phyloP scores from a whole-genome alignment of 2,113 vertebrate genomes.

The Choloepus hoffmanni region DNA sequence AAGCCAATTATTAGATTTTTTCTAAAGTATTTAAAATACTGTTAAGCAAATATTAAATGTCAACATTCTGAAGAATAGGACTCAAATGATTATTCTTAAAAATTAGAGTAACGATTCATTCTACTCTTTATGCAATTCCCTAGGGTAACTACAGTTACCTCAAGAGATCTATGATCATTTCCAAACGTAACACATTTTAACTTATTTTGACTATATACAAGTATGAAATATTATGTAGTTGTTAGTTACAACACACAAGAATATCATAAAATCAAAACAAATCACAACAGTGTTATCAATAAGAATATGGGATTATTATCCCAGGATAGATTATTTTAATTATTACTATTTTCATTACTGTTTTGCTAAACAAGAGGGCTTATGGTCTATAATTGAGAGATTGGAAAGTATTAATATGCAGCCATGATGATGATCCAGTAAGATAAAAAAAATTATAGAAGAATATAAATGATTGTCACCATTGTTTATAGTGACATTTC shows the following conservation, averaged over 20 bases:
- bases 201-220: constrained; percentile 42
- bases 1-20: constrained; percentile 28
- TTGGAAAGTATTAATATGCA: neutral
- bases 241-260: neutral
- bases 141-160: neutral
- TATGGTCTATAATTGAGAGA: constrained; percentile 39
- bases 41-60: constrained; percentile 33
- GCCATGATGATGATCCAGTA: neutral
- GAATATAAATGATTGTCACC: neutral
- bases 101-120: neutral
- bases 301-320: neutral
- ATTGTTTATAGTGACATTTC: neutral
- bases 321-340: constrained; percentile 20
- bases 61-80: constrained; percentile 28
- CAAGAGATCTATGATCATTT: neutral
- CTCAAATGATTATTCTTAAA: constrained; percentile 45
- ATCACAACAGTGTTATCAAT: neutral
- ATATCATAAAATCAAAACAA: constrained; percentile 9
- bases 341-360: neutral
- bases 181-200: neutral
- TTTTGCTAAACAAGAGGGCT: neutral
- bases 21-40: constrained; percentile 43
- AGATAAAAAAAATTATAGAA: neutral
- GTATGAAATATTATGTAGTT: neutral
- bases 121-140: neutral